Percentiles rank a stretch among this genome's conserved stretches.
These are phyloP conservation scores for Catocala sponsa DNA, from an alignment of 2,888 invertebrate genomes.

Conservation along the genomic window DNA sequence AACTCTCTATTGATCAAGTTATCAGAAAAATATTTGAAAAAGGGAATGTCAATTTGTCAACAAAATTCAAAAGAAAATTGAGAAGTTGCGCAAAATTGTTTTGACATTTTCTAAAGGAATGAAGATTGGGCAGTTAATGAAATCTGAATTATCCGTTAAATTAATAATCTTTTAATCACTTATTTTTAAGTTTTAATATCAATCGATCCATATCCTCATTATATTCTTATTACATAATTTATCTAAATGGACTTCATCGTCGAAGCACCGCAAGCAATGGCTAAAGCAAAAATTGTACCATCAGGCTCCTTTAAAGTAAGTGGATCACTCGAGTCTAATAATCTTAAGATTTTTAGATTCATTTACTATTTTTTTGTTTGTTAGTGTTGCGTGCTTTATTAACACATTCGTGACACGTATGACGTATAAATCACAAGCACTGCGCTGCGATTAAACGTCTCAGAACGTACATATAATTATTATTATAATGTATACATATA, in stretches of 20 bases:
- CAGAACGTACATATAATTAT: too few species aligned
- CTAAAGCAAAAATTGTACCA: slow-evolving; percentile 63
- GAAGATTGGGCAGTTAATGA: slow-evolving; percentile 16
- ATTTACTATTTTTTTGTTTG: too few species aligned
- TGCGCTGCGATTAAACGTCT: too few species aligned
- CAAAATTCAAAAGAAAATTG: slow-evolving; percentile 45
- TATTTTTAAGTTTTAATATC: slow-evolving; percentile 24
- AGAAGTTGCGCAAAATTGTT: slow-evolving; percentile 33
- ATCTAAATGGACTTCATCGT: slow-evolving; percentile 63
- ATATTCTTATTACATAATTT: slow-evolving; percentile 19
- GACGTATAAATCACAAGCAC: too few species aligned
- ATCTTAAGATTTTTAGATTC: too few species aligned
- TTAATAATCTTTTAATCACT: slow-evolving; percentile 14
- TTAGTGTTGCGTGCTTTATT: too few species aligned
- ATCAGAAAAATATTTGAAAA: slow-evolving; percentile 35
- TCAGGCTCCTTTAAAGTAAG: slow-evolving; percentile 66
- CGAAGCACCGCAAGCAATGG: slow-evolving; percentile 64
- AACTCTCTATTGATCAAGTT: background rate
- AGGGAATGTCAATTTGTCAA: slow-evolving; percentile 39
- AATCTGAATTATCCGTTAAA: slow-evolving; percentile 7
- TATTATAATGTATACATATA: too few species aligned
- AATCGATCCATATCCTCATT: slow-evolving; percentile 9
- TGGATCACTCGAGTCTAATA: background rate
- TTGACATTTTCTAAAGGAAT: slow-evolving; percentile 37
- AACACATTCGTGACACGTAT: too few species aligned